These are phyloP conservation scores for Pteropus rufus DNA, from an alignment of 2,797 vertebrate genomes.

Conservation along the genomic window DNA sequence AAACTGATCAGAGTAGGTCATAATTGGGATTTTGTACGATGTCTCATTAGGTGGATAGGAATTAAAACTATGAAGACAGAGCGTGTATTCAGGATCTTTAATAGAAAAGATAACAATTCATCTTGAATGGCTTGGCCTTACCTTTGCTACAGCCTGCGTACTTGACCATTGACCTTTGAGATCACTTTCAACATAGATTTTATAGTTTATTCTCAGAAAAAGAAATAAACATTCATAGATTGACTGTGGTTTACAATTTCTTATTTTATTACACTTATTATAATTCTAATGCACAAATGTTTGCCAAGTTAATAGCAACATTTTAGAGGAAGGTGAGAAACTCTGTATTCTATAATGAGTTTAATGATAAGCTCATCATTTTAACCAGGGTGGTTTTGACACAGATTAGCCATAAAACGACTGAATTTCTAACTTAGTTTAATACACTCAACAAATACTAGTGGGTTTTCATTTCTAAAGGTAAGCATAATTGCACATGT, in stretches of 20 bases:
- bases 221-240: background rate
- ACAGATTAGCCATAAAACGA: slow-evolving; percentile 11
- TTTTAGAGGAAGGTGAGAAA: slow-evolving; percentile 23
- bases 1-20: background rate
- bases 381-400: slow-evolving; percentile 13
- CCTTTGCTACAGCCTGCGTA: background rate
- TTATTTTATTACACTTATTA: slow-evolving; percentile 13
- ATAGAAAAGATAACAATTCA: background rate
- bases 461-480: slow-evolving; percentile 50
- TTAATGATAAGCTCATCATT: slow-evolving; percentile 27
- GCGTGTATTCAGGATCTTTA: background rate
- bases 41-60: background rate
- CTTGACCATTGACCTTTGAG: background rate
- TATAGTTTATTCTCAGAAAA: slow-evolving; percentile 32
- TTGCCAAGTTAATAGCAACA: slow-evolving; percentile 1
- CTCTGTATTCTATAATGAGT: slow-evolving; percentile 12
- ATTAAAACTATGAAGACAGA: background rate
- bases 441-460: background rate
- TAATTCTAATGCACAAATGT: slow-evolving; percentile 15
- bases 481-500: slow-evolving; percentile 50
- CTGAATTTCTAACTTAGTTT: slow-evolving; percentile 35
- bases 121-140: background rate
- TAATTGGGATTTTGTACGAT: background rate
- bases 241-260: slow-evolving; percentile 17
- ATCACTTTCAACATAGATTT: background rate